Percentiles rank a stretch among this genome's conserved stretches.
Evolutionary conservation across 1,140 invertebrate species (phyloP).

Genomic region (Nasonia longicornis): DNA sequence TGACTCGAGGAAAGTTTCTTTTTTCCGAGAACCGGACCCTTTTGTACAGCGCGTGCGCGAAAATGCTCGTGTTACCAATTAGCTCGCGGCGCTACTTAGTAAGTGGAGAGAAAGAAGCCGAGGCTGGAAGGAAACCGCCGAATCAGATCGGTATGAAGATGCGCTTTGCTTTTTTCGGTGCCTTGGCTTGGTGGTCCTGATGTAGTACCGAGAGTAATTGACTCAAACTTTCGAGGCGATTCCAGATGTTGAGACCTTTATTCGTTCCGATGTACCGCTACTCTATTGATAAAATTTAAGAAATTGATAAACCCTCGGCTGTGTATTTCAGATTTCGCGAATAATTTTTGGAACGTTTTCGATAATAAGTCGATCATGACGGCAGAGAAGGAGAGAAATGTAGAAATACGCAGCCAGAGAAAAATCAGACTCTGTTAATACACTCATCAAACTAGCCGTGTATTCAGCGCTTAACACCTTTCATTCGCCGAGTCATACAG

Average conservation of each 20-base stretch:
- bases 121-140: too few relatives aligned
- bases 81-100: background rate
- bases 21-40: conserved; percentile 15
- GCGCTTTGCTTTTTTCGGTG: too few relatives aligned
- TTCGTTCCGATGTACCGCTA: too few relatives aligned
- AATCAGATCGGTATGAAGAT: too few relatives aligned
- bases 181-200: too few relatives aligned
- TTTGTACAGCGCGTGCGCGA: background rate
- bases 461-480: conserved; percentile 15
- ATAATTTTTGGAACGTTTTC: background rate
- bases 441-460: background rate
- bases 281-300: too few relatives aligned
- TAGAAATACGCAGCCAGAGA: background rate
- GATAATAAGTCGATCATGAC: background rate
- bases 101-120: too few relatives aligned
- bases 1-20: background rate
- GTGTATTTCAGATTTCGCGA: too few relatives aligned
- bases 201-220: too few relatives aligned
- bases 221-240: too few relatives aligned
- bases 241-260: too few relatives aligned
- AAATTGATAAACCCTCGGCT: too few relatives aligned
- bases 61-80: conserved; percentile 36
- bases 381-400: background rate
- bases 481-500: conserved; percentile 1
- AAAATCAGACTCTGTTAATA: background rate